Percentiles rank a stretch among this genome's conserved stretches.
Evolutionary conservation across 2,797 vertebrate genomes (phyloP).

Genomic region (Gorsachius magnificus): DNA sequence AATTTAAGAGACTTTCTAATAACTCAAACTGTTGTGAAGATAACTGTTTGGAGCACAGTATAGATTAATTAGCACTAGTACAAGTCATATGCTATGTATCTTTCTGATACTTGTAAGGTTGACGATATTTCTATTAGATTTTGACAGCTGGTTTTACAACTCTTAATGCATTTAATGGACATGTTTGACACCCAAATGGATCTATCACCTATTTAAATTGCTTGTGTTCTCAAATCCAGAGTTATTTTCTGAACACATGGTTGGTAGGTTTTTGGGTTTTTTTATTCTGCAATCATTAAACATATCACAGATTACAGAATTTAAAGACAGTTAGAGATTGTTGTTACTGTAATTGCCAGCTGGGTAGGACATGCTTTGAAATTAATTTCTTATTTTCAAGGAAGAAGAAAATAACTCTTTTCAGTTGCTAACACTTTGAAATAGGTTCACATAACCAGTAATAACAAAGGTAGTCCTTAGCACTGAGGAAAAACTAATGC

Average conservation of each 20-base stretch:
- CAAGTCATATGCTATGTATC: background rate
- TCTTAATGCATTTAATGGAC: background rate
- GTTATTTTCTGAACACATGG: background rate
- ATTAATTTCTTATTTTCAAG: slow-evolving; percentile 1
- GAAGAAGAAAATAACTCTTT: background rate
- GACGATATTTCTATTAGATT: background rate
- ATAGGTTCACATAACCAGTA: background rate
- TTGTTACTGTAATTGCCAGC: background rate
- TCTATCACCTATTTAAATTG: background rate
- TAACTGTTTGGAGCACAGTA: background rate
- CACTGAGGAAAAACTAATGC: background rate
- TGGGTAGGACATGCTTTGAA: background rate
- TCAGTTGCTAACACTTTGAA: background rate
- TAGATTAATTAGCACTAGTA: background rate
- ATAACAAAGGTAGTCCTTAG: background rate
- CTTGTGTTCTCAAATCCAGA: background rate
- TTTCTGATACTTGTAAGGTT: background rate
- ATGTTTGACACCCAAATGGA: background rate
- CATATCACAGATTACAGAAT: background rate
- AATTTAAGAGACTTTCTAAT: background rate
- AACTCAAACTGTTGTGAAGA: background rate
- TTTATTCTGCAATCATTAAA: background rate
- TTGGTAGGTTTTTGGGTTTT: background rate
- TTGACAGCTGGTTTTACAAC: background rate
- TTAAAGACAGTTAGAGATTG: background rate